Conservation (phyloP, 2,888 invertebrate genomes). For the Papilio demoleus region DNA sequence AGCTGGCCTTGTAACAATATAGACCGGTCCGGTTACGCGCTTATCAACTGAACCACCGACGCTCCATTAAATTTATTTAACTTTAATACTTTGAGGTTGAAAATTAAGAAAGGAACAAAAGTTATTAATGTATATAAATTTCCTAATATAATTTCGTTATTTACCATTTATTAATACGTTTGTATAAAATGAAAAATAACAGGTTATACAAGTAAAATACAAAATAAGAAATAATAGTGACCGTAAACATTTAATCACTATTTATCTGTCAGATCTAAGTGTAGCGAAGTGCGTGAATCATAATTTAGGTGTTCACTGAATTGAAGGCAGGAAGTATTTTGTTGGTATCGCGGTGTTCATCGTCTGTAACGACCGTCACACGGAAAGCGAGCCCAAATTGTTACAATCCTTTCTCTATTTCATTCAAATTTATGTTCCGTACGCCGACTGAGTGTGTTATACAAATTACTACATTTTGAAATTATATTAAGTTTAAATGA, state of each 20-base stretch:
- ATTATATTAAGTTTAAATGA: not conserved
- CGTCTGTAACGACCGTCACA: constrained; percentile 56
- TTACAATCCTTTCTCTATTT: constrained; percentile 39
- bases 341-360: constrained; percentile 69
- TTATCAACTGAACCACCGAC: too few relatives aligned
- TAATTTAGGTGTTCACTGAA: constrained; percentile 73
- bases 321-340: constrained; percentile 74
- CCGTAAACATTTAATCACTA: constrained; percentile 65
- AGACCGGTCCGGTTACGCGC: too few relatives aligned
- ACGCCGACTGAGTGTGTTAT: constrained; percentile 8
- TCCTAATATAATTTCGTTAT: not conserved
- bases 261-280: constrained; percentile 73
- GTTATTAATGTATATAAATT: not conserved
- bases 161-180: constrained; percentile 6
- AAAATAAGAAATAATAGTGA: constrained; percentile 19
- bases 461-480: constrained; percentile 22
- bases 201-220: constrained; percentile 33
- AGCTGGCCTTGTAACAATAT: too few relatives aligned
- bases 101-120: not conserved
- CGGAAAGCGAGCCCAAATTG: constrained; percentile 51
- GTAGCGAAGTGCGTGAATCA: constrained; percentile 65
- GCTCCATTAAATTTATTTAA: too few relatives aligned
- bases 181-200: constrained; percentile 56
- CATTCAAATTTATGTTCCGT: constrained; percentile 33
- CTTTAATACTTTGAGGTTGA: not conserved